Evolutionary conservation across 2,888 invertebrate species (phyloP).

Genomic region (Oligia fasciuncula): DNA sequence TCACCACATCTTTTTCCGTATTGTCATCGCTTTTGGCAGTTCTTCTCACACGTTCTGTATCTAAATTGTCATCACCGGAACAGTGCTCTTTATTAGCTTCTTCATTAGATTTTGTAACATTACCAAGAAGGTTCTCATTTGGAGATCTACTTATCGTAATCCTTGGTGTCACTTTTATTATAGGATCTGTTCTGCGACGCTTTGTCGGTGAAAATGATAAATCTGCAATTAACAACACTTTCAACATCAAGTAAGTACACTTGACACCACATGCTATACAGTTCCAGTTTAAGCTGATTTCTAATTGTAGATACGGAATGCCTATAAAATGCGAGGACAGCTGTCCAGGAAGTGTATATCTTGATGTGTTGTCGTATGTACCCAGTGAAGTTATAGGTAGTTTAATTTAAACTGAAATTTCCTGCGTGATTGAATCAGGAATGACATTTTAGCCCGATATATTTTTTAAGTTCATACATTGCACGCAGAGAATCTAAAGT

Average conservation of each 20-base stretch:
- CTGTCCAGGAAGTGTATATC: background rate
- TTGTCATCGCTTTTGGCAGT: background rate
- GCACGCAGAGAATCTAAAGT: background rate
- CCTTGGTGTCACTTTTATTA: background rate
- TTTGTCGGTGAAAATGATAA: conserved; percentile 50
- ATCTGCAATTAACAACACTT: conserved; percentile 28
- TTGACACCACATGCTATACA: background rate
- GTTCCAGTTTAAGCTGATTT: background rate
- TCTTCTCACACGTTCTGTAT: background rate
- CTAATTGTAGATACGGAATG: background rate
- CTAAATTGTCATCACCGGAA: background rate
- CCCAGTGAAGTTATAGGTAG: background rate
- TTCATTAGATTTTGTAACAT: background rate
- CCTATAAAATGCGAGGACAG: background rate
- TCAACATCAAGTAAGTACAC: background rate
- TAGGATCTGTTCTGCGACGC: conserved; percentile 8
- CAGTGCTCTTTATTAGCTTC: background rate
- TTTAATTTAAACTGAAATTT: background rate
- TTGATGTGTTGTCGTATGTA: too few species aligned
- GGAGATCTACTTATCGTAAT: conserved; percentile 25
- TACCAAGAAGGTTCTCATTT: background rate
- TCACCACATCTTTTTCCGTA: conserved; percentile 23
- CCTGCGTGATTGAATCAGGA: background rate
- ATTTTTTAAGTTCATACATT: background rate
- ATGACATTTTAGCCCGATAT: background rate